phyloP scores from a whole-genome alignment of 2,797 vertebrate genomes.

The Limosa lapponica region DNA sequence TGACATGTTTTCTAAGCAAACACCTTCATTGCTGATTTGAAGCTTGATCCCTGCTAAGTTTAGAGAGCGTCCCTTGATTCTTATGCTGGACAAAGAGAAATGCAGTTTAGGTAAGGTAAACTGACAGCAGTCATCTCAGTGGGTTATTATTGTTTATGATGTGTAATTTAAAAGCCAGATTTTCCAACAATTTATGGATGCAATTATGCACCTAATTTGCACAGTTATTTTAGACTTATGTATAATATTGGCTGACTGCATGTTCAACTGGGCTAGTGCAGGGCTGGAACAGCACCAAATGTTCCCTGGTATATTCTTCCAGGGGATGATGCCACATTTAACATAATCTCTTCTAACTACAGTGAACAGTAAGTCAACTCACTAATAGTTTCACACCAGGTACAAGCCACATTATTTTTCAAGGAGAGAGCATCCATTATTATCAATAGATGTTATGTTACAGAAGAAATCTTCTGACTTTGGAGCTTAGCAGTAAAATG shows the following conservation, averaged over 20 bases:
- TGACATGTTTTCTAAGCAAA: not conserved
- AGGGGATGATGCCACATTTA: constrained; percentile 17
- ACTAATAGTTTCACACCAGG: constrained; percentile 26
- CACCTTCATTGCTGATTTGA: not conserved
- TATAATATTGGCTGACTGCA: constrained; percentile 17
- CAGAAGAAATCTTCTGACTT: not conserved
- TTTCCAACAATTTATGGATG: constrained; percentile 41
- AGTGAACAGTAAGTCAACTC: not conserved
- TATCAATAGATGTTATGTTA: not conserved
- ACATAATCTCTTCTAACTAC: constrained; percentile 33
- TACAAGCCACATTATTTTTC: not conserved
- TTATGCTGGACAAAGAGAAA: not conserved
- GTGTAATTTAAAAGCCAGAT: constrained; percentile 54
- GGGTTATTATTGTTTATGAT: constrained; percentile 49
- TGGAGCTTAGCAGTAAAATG: not conserved
- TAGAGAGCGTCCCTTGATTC: not conserved
- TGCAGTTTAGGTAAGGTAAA: not conserved
- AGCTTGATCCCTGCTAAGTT: not conserved
- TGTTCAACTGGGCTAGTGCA: not conserved
- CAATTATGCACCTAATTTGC: constrained; percentile 58
- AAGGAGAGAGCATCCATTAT: not conserved
- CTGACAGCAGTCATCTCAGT: constrained; percentile 9
- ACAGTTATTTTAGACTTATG: constrained; percentile 44
- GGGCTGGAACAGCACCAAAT: constrained; percentile 12
- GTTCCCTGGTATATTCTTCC: constrained; percentile 1